Evolutionary conservation across 2,113 vertebrate genomes (phyloP), one percentile per base, ranked within the genome.

Genomic region (Channa maculata): DNA sequence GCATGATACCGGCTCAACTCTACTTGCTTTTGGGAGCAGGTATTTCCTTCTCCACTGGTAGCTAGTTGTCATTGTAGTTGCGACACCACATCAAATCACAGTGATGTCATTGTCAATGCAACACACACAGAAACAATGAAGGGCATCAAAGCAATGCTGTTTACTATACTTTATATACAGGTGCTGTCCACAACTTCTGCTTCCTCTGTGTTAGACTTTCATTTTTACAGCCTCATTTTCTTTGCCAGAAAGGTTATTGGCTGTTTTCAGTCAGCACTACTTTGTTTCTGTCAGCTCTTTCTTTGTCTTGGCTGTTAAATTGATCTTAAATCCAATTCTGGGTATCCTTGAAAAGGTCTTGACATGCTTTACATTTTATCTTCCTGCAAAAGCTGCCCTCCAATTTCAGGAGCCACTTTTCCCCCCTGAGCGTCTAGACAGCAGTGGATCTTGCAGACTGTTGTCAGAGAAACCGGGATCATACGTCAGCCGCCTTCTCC

Each of bases 401-500:
- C 8, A 33, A 8, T 58, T 38, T 52, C 45, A 2, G 1, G 5
- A 44, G 51, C 37, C 66, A 57, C 3, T 57, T 77, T 38, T 55
- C 65, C 59, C 59, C 2, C 38, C 45, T 34, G 67, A 46, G 38
- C 4, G 51, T 71, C 75, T 52, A n/a, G 61, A 71, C 52, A 33
- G 39, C 46, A 4, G 5, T 1, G 11, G 64, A 61, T 48, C 54
- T 43, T 0, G 43, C 44, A 24, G 13, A 8, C 36, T 69, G 66
- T 63, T 62, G 49, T 67, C 73, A 55, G 49, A 50, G 65, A 55
- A 77, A 69, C 50, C 65, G 50, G 11, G 24, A 50, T 37, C 65
- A 50, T 43, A 54, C 59, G 43, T 24, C 65, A 43, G 65, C 75
- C 50, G 43, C 15, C 8, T n/a, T 10, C 37, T 37, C 59, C 10